Evolutionary conservation across 2,113 vertebrate genomes (phyloP).

Genomic region (Thamnophis sirtalis): DNA sequence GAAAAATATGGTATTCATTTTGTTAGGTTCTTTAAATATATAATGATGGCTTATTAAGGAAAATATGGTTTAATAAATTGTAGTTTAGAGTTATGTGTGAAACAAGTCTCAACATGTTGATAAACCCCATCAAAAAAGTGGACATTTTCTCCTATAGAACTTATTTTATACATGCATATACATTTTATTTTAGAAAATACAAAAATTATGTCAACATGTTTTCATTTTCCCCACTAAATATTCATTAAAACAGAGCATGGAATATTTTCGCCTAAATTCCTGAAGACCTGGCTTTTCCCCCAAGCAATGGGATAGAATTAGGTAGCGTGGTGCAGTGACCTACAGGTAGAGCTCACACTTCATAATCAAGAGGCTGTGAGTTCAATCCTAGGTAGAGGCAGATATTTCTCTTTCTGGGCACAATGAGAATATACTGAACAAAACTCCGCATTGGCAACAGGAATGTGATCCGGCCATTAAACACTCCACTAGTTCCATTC

Average conservation of each 20-base stretch:
- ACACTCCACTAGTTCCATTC: too few species aligned
- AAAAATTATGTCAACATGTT: neutral
- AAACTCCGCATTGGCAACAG: too few species aligned
- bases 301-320: neutral
- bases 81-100: neutral
- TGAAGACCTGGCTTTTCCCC: neutral
- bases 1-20: too few species aligned
- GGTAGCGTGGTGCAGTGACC: too few species aligned
- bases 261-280: neutral
- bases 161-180: neutral
- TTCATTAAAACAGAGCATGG: neutral
- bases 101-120: neutral
- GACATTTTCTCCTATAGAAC: neutral
- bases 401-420: too few species aligned
- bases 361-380: too few species aligned
- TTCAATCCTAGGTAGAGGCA: too few species aligned
- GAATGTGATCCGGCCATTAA: too few species aligned
- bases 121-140: neutral
- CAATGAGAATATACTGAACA: too few species aligned
- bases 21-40: neutral
- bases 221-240: neutral
- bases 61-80: neutral
- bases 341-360: too few species aligned
- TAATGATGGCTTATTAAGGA: neutral
- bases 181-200: neutral